Percentiles rank a stretch among this genome's conserved stretches.
Conservation (phyloP, 2,113 vertebrate species). For the Ictidomys tridecemlineatus region DNA sequence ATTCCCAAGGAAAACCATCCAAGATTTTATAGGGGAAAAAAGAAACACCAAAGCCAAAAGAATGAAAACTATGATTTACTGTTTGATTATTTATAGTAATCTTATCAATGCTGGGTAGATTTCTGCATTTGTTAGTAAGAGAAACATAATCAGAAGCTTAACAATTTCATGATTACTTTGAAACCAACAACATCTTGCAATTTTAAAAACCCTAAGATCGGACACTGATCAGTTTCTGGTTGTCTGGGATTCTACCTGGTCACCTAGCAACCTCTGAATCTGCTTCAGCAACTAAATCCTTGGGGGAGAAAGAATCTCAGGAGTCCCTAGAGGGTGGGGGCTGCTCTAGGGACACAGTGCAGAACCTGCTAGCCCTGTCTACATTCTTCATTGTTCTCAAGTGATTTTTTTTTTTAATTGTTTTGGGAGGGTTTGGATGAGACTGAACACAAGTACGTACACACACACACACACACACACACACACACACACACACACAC, state of each 20-base stretch:
- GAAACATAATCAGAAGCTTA: not conserved
- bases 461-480: not conserved
- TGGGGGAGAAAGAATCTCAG: not conserved
- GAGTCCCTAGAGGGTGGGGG: not conserved
- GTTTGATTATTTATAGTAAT: not conserved
- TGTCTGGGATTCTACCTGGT: not conserved
- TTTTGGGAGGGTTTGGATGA: not conserved
- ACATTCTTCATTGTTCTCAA: not conserved
- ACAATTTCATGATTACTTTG: not conserved
- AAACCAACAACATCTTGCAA: not conserved
- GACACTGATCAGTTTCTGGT: not conserved
- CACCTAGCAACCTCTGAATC: conserved; percentile 9
- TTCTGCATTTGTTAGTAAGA: not conserved
- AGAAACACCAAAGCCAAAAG: not conserved
- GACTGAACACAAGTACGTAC: too few relatives aligned
- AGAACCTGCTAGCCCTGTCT: not conserved
- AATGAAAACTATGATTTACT: not conserved
- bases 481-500: too few relatives aligned
- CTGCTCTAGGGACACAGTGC: not conserved
- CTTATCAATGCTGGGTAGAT: not conserved
- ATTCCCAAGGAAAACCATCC: not conserved
- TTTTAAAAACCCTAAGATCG: not conserved
- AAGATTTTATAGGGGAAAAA: not conserved
- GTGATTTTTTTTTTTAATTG: not conserved
- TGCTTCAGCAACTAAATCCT: conserved; percentile 4